A percentile compares a stretch with the other conserved stretches of the same genome.
Conservation (phyloP, 2,888 invertebrate genomes). For the Limenitis camilla region DNA sequence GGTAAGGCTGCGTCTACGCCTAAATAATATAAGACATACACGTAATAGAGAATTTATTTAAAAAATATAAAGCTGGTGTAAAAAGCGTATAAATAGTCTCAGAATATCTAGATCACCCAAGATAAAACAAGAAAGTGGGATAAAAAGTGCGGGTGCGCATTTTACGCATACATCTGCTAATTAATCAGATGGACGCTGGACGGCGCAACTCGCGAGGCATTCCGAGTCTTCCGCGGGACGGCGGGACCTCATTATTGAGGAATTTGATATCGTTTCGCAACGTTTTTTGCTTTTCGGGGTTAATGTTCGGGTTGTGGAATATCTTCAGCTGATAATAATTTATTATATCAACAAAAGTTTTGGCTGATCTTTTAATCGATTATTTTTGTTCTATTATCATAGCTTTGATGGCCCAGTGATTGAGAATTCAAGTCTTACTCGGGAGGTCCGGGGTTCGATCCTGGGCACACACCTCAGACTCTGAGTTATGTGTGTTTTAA, state of each 20-base stretch:
- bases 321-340: neutral
- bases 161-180: conserved; percentile 29
- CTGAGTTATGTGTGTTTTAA: no score
- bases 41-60: neutral
- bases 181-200: conserved; percentile 31
- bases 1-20: no score
- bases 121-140: conserved; percentile 5
- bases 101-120: conserved; percentile 1
- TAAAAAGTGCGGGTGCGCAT: conserved; percentile 28
- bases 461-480: no score
- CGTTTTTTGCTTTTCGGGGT: conserved; percentile 18
- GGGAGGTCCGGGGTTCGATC: no score
- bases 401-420: no score
- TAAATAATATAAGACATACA: no score
- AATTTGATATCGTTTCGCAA: conserved; percentile 57
- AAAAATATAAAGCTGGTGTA: neutral
- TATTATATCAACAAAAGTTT: no score
- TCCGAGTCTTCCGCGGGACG: conserved; percentile 36
- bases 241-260: conserved; percentile 57
- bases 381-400: no score
- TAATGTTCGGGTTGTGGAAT: conserved; percentile 7
- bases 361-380: no score
- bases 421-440: no score
- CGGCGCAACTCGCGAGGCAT: conserved; percentile 29
- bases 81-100: neutral